A percentile compares a stretch with the other conserved stretches of the same genome.
Conservation (phyloP, 2,797 vertebrate genomes). For the Microhierax caerulescens region DNA sequence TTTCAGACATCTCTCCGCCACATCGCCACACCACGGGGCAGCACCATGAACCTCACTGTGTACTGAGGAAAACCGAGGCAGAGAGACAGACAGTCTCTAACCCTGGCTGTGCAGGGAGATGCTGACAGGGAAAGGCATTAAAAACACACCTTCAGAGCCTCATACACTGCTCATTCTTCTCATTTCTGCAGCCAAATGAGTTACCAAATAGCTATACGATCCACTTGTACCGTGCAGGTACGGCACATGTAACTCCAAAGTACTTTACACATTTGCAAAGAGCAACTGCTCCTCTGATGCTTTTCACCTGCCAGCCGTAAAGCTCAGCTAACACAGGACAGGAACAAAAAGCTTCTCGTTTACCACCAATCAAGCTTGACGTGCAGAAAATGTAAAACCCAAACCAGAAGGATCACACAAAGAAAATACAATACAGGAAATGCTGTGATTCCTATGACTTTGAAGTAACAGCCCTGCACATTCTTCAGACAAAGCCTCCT, state of each 20-base stretch:
- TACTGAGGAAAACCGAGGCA: neutral
- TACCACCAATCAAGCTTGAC: neutral
- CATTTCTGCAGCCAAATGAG: neutral
- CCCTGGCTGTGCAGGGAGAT: neutral
- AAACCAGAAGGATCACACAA: neutral
- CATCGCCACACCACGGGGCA: fast-evolving
- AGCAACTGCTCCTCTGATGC: neutral
- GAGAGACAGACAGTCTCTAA: neutral
- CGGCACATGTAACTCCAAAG: neutral
- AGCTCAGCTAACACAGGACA: neutral
- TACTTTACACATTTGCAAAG: neutral
- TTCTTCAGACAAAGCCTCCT: neutral
- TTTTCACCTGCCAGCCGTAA: neutral
- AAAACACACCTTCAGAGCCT: neutral
- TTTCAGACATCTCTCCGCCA: neutral
- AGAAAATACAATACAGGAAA: neutral
- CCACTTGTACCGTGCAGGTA: fast-evolving
- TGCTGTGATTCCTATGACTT: fast-evolving
- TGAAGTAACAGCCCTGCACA: neutral
- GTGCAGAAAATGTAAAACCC: neutral
- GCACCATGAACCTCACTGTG: neutral
- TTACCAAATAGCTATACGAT: neutral
- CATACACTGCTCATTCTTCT: neutral
- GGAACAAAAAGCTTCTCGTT: neutral
- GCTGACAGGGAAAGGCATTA: neutral